These are phyloP conservation scores for Gnatocerus cornutus DNA, from an alignment of 2,888 invertebrate genomes.

Conservation along the genomic window DNA sequence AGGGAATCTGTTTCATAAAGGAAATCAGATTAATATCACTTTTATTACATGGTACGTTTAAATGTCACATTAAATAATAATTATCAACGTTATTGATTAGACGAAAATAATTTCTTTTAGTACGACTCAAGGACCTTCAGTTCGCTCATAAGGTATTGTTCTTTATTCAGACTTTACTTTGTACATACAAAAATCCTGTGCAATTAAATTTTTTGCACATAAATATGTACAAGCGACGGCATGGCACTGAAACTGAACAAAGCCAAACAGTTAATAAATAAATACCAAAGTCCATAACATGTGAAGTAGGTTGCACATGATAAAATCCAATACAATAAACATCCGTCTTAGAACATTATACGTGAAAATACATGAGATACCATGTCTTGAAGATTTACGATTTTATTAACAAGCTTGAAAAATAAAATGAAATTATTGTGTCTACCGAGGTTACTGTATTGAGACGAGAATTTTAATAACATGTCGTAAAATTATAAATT, in stretches of 20 bases:
- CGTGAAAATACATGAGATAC: background rate
- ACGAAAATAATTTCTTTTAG: too few relatives aligned
- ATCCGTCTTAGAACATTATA: background rate
- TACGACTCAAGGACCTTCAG: too few relatives aligned
- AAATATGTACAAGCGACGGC: background rate
- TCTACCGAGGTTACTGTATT: background rate
- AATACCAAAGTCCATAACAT: conserved; percentile 2
- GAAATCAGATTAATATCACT: too few relatives aligned
- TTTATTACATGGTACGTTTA: too few relatives aligned
- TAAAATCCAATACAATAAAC: background rate
- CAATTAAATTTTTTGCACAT: background rate
- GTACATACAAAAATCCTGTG: too few relatives aligned
- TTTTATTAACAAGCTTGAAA: background rate
- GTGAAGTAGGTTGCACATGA: conserved; percentile 1
- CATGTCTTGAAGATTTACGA: background rate
- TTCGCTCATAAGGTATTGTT: too few relatives aligned
- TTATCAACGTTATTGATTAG: too few relatives aligned
- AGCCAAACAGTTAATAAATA: background rate
- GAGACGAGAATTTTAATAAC: background rate
- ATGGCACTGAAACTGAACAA: background rate
- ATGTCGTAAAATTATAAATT: conserved; percentile 4
- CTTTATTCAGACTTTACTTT: too few relatives aligned
- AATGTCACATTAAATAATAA: too few relatives aligned
- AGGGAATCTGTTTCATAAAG: too few relatives aligned
- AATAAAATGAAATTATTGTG: background rate